phyloP scores from a whole-genome alignment of 2,888 invertebrate genomes.

The Theristus sp. region DNA sequence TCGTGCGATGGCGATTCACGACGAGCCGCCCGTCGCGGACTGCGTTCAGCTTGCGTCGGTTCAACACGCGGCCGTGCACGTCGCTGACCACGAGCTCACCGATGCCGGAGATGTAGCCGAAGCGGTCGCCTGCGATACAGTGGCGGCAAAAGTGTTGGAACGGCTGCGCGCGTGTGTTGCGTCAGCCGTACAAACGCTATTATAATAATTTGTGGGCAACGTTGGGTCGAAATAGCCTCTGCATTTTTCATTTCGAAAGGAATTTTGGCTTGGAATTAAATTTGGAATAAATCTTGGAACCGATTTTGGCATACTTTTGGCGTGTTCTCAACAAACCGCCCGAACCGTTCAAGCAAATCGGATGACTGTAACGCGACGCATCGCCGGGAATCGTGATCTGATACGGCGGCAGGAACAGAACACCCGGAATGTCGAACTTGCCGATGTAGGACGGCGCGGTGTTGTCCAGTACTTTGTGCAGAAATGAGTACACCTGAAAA shows the following conservation, averaged over 20 bases:
- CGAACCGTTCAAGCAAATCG: no score
- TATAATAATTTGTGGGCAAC: no score
- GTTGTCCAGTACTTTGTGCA: background rate
- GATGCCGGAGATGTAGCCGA: background rate
- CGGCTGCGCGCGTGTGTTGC: no score
- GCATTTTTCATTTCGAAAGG: no score
- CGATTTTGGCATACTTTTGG: no score
- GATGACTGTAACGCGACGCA: background rate
- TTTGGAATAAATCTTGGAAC: no score
- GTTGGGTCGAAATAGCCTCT: no score
- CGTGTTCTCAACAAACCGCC: no score
- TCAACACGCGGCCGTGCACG: background rate
- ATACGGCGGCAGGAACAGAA: background rate
- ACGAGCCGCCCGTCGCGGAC: background rate
- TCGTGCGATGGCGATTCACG: background rate
- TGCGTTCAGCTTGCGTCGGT: background rate
- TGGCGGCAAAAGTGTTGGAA: no score
- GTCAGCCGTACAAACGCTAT: no score
- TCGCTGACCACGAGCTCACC: background rate
- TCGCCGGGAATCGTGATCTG: background rate
- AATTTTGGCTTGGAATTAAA: no score
- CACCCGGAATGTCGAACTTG: background rate
- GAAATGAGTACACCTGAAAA: background rate
- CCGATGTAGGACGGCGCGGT: background rate
- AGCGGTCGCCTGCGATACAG: background rate